These are phyloP conservation scores for Patiria pectinifera DNA, from an alignment of 53 echinoderm and acorn worm genomes.

Conservation along the genomic window DNA sequence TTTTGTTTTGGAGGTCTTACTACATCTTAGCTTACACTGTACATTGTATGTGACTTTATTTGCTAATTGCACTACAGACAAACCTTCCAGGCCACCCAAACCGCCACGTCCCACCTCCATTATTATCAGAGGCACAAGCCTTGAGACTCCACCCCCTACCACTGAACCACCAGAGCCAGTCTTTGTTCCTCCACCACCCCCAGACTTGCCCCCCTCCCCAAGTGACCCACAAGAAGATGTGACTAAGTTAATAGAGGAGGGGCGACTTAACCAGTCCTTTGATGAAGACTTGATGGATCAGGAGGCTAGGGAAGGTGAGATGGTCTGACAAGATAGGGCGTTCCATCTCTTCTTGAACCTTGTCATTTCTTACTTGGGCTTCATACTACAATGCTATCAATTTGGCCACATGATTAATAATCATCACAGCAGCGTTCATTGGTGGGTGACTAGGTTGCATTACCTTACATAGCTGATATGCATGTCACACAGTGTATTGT, in stretches of 20 bases:
- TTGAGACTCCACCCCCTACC: constrained; percentile 21
- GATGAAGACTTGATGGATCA: constrained; percentile 25
- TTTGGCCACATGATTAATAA: too few relatives aligned
- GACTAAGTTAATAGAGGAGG: constrained; percentile 75
- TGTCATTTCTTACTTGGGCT: background rate
- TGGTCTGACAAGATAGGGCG: background rate
- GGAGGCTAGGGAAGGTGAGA: constrained; percentile 54
- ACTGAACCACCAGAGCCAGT: constrained; percentile 60
- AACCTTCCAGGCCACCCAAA: constrained; percentile 44
- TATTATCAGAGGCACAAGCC: constrained; percentile 28
- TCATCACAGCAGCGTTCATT: too few relatives aligned
- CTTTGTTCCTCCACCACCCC: constrained; percentile 90
- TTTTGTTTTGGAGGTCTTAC: constrained; percentile 7
- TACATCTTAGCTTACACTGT: constrained; percentile 5
- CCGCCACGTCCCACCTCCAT: constrained; percentile 59
- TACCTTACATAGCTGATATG: too few relatives aligned
- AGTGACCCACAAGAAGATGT: constrained; percentile 74
- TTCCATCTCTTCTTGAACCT: background rate
- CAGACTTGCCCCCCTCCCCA: constrained; percentile 85
- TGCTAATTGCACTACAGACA: constrained; percentile 47
- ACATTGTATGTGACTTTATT: constrained; percentile 12
- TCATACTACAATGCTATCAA: too few relatives aligned
- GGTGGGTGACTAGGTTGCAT: too few relatives aligned
- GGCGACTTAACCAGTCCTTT: constrained; percentile 66
- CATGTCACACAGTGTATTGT: background rate